These are phyloP conservation scores for Melanotaenia nigrans DNA, from an alignment of 2,797 vertebrate species.

Conservation along the genomic window DNA sequence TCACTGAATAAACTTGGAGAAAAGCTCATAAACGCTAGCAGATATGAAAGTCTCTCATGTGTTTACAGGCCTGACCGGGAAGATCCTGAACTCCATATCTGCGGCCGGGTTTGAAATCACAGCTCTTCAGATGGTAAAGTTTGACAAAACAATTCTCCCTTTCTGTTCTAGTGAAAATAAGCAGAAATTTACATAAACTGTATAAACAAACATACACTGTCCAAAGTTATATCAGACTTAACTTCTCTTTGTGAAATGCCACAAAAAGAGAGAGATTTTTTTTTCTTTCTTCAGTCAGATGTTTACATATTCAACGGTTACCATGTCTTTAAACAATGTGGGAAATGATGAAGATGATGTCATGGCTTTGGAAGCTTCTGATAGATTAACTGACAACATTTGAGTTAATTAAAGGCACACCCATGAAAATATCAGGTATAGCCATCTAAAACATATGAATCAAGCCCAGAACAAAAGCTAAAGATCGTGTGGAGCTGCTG, in stretches of 20 bases:
- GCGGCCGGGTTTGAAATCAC: slow-evolving; percentile 91
- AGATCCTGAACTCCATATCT: slow-evolving; percentile 89
- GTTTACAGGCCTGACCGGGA: slow-evolving; percentile 88
- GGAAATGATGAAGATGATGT: background rate
- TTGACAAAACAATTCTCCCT: background rate
- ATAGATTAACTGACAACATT: background rate
- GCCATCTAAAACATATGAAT: background rate
- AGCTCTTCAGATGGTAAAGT: slow-evolving; percentile 92
- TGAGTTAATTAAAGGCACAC: background rate
- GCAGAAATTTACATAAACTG: background rate
- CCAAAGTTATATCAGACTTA: background rate
- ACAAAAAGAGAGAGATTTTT: background rate
- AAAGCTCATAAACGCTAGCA: slow-evolving; percentile 21
- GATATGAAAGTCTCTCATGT: slow-evolving; percentile 39
- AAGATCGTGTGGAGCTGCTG: background rate
- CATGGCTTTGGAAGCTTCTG: background rate
- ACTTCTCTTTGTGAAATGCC: background rate
- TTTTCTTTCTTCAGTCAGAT: background rate
- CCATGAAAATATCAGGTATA: background rate
- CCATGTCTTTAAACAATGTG: background rate
- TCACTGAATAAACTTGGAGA: slow-evolving; percentile 8
- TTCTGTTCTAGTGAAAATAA: background rate
- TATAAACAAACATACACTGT: background rate
- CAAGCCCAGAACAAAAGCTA: background rate
- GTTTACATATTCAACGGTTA: background rate